Conservation (phyloP, 2,888 invertebrate genomes). For the Folsomia manolachei region DNA sequence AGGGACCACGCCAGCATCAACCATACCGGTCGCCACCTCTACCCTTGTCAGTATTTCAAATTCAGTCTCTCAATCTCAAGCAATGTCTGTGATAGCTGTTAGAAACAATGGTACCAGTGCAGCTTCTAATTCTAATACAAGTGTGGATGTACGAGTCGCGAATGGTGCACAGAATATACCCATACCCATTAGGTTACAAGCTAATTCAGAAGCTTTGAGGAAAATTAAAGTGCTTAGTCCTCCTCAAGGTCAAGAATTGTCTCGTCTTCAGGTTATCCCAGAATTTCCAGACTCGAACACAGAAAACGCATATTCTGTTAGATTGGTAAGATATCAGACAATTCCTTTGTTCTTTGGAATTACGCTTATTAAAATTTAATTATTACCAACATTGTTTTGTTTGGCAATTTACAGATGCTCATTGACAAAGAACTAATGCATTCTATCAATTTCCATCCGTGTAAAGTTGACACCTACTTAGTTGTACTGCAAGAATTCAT, state of each 20-base stretch:
- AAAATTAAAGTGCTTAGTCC: conserved; percentile 23
- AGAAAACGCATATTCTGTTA: conserved; percentile 35
- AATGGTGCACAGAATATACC: conserved; percentile 24
- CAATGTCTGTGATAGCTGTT: conserved; percentile 17
- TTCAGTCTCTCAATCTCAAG: not conserved
- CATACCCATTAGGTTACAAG: conserved; percentile 26
- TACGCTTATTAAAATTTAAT: not conserved
- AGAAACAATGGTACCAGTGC: conserved; percentile 18
- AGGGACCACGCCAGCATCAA: conserved; percentile 5
- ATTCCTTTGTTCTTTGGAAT: conserved; percentile 6
- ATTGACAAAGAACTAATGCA: conserved; percentile 39
- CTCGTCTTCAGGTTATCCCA: conserved; percentile 27
- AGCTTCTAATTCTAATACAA: conserved; percentile 23
- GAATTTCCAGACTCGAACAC: conserved; percentile 32
- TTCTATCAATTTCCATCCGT: conserved; percentile 37
- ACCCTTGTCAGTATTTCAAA: conserved; percentile 1
- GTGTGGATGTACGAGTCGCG: not conserved
- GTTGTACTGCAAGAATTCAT: conserved; percentile 42
- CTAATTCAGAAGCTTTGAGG: conserved; percentile 19
- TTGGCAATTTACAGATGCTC: conserved; percentile 29
- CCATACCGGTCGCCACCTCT: not conserved
- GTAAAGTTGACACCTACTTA: conserved; percentile 30
- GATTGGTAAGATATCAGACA: conserved; percentile 30
- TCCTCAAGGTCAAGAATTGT: conserved; percentile 21
- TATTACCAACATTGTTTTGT: not conserved